Evolutionary conservation across 1,140 invertebrate species (phyloP).

Genomic region (Aphaenogaster rudis): DNA sequence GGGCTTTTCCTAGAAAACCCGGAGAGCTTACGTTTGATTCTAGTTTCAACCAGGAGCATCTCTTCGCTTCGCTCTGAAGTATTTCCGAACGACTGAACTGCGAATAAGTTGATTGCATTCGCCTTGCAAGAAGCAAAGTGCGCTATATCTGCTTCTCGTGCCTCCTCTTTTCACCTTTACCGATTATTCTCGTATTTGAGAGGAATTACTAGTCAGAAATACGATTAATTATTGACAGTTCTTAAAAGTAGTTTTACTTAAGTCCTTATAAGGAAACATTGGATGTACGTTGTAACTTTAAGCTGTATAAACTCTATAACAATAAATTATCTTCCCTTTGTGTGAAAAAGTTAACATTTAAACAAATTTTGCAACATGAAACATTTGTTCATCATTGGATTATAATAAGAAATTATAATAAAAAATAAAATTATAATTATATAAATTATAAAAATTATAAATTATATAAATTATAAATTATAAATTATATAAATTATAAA

Average conservation of each 20-base stretch:
- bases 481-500: not conserved
- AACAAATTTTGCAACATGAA: not conserved
- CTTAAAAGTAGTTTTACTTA: not conserved
- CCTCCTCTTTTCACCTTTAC: slow-evolving; percentile 13
- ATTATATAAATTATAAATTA: not conserved
- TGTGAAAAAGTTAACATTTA: not conserved
- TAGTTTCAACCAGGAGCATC: slow-evolving; percentile 60
- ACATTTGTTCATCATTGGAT: not conserved
- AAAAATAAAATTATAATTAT: not conserved
- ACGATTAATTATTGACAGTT: slow-evolving; percentile 40
- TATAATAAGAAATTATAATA: not conserved
- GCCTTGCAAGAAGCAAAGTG: slow-evolving; percentile 46
- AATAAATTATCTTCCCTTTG: not conserved
- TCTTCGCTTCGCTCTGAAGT: slow-evolving; percentile 57
- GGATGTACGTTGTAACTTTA: not conserved
- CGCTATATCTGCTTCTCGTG: slow-evolving; percentile 29
- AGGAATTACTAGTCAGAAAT: slow-evolving; percentile 37
- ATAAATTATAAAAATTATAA: too few species aligned
- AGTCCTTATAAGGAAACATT: not conserved
- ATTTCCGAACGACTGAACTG: slow-evolving; percentile 70
- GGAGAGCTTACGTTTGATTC: slow-evolving; percentile 56
- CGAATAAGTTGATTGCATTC: slow-evolving; percentile 74
- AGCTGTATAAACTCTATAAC: not conserved
- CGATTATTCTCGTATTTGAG: slow-evolving; percentile 19
- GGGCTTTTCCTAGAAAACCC: slow-evolving; percentile 46